Conservation (phyloP, 2,113 vertebrate genomes). For the Cryptomyrus ogoouensis region DNA sequence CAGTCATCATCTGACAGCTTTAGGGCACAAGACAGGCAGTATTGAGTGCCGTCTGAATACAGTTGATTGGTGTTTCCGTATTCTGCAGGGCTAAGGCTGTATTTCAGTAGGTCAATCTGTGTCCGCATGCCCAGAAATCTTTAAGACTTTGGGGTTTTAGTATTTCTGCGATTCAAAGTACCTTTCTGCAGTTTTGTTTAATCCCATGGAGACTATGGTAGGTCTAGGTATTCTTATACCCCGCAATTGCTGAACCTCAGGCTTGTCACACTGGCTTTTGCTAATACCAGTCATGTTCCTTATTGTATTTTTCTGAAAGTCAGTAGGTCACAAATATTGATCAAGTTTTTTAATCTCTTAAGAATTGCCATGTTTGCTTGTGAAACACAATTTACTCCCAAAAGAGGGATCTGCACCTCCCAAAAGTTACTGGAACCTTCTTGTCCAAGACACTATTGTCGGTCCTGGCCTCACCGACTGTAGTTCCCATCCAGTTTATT, state of each 20-base stretch:
- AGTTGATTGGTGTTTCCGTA: background rate
- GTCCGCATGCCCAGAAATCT: background rate
- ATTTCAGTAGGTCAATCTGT: background rate
- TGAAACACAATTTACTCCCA: background rate
- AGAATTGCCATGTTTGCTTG: background rate
- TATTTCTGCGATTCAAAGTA: background rate
- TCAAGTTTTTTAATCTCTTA: background rate
- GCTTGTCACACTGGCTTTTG: background rate
- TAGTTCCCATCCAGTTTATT: background rate
- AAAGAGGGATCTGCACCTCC: background rate
- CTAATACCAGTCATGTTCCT: background rate
- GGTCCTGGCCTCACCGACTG: background rate
- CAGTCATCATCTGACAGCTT: background rate
- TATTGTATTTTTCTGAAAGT: background rate
- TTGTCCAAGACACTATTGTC: background rate
- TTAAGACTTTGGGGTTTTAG: background rate
- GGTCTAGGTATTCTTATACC: background rate
- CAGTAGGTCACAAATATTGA: background rate
- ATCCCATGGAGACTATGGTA: background rate
- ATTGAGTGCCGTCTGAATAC: background rate
- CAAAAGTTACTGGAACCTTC: background rate
- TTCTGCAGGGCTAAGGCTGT: background rate
- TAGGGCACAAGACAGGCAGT: background rate
- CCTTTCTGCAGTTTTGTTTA: background rate
- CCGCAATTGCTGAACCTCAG: background rate